Evolutionary conservation across 2,113 vertebrate species (phyloP).

Genomic region (Hydrolagus affinis): DNA sequence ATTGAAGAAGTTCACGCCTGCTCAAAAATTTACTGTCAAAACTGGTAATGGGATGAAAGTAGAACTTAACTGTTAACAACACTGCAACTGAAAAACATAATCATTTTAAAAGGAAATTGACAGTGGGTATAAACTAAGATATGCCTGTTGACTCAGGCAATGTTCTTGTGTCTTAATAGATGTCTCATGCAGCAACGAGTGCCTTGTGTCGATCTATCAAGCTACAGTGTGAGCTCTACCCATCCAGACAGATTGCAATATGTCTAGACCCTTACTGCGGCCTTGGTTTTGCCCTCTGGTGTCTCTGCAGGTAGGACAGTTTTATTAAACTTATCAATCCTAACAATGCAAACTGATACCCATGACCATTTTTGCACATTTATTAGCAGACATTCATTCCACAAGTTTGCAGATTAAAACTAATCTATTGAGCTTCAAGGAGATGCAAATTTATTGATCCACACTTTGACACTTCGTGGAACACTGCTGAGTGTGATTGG

Average conservation of each 20-base stretch:
- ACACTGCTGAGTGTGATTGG: no score
- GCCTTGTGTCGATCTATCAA: slow-evolving; percentile 95
- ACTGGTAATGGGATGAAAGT: not conserved
- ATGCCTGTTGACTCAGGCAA: not conserved
- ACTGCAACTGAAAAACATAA: no score
- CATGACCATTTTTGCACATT: not conserved
- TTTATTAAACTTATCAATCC: not conserved
- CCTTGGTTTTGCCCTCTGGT: slow-evolving; percentile 94
- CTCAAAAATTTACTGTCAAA: no score
- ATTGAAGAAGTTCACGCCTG: not conserved
- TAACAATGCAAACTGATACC: accelerated
- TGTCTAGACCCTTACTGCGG: slow-evolving; percentile 95
- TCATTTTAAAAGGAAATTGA: no score
- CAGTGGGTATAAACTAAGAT: no score
- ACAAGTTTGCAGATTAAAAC: no score
- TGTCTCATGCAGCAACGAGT: slow-evolving; percentile 90
- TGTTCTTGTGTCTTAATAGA: slow-evolving; percentile 51
- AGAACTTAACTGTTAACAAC: no score
- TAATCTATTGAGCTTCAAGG: no score
- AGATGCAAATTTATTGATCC: no score
- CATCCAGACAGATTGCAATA: slow-evolving; percentile 87
- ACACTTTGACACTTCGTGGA: no score
- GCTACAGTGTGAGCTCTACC: slow-evolving; percentile 93
- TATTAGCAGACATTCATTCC: no score
- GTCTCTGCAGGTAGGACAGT: slow-evolving; percentile 76